Conservation (phyloP, 2,113 vertebrate species). For the Pitta sordida region DNA sequence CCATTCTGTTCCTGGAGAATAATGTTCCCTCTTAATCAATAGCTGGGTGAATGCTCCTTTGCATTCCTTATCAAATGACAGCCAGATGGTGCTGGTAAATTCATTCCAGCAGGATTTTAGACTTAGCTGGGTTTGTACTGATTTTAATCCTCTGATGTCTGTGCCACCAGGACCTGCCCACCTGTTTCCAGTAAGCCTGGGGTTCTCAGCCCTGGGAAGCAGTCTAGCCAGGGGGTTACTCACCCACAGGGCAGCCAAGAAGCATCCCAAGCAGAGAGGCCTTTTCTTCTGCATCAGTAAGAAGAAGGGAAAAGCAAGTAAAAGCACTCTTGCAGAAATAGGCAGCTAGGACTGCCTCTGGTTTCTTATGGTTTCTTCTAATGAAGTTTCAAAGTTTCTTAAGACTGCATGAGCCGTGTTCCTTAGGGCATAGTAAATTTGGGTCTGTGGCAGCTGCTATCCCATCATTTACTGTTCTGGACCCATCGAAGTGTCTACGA, state of each 20-base stretch:
- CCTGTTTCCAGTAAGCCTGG: conserved; percentile 63
- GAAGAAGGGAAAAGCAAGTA: background rate
- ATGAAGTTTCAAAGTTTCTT: background rate
- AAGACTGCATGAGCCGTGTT: background rate
- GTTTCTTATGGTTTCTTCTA: background rate
- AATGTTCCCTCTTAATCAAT: conserved; percentile 46
- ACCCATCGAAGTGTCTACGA: rapidly evolving
- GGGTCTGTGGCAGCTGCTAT: background rate
- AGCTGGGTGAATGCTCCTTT: conserved; percentile 26
- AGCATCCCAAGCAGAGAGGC: background rate
- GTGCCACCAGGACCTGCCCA: conserved; percentile 63
- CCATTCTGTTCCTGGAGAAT: conserved; percentile 7
- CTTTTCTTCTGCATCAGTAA: background rate
- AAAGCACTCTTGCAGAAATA: background rate
- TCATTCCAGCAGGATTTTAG: conserved; percentile 56
- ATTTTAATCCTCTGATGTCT: conserved; percentile 59
- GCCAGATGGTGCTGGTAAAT: conserved; percentile 77
- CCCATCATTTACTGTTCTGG: background rate
- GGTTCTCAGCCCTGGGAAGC: conserved; percentile 58
- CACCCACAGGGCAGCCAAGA: background rate
- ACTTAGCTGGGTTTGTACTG: conserved; percentile 58
- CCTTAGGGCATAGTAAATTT: background rate
- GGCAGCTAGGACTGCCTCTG: background rate
- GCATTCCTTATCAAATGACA: conserved; percentile 66
- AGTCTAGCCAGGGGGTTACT: conserved; percentile 58